A percentile compares a stretch with the other conserved stretches of the same genome.
These are phyloP conservation scores for Crotalus tigris DNA, from an alignment of 2,113 vertebrate species.

Conservation along the genomic window DNA sequence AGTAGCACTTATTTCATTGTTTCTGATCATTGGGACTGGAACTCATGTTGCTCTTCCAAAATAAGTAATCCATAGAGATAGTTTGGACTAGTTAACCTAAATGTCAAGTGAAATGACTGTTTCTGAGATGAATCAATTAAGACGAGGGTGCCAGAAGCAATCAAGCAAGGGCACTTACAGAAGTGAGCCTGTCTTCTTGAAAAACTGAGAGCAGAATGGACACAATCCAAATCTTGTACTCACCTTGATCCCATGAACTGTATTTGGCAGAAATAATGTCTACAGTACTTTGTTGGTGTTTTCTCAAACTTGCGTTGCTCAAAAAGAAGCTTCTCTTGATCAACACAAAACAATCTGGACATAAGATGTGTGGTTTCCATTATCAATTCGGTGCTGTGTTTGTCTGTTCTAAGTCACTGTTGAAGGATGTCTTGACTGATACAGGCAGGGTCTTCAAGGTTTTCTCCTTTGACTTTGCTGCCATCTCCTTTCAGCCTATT, in stretches of 20 bases:
- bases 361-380: background rate
- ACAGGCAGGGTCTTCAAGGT: background rate
- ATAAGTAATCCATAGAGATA: background rate
- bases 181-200: background rate
- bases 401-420: background rate
- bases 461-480: background rate
- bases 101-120: background rate
- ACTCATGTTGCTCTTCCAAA: background rate
- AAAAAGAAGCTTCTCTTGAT: background rate
- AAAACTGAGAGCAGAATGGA: background rate
- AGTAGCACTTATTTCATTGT: background rate
- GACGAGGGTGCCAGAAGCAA: background rate
- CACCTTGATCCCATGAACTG: background rate
- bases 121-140: background rate
- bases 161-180: background rate
- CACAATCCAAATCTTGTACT: background rate
- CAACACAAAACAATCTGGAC: background rate
- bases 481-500: background rate
- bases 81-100: background rate
- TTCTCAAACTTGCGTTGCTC: background rate
- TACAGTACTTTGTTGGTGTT: background rate
- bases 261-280: background rate
- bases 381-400: background rate
- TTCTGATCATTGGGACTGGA: background rate
- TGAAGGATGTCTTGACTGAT: background rate